Evolutionary conservation across 2,113 vertebrate genomes (phyloP).

Genomic region (Carassius auratus): DNA sequence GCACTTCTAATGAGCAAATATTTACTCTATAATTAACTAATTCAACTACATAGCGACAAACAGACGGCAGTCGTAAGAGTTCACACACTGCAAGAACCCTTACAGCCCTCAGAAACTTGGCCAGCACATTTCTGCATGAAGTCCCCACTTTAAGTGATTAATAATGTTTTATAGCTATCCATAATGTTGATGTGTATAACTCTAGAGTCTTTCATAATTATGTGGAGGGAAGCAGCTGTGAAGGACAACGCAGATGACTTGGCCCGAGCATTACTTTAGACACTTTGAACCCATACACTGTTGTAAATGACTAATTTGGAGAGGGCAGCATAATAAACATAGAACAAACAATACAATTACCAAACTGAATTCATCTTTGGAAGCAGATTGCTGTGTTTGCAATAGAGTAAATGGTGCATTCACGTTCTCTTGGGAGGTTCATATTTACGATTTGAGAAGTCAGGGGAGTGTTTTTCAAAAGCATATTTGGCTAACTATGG

Average conservation of each 20-base stretch:
- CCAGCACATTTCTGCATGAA: conserved; percentile 18
- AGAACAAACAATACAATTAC: background rate
- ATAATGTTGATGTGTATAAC: background rate
- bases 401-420: background rate
- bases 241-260: conserved; percentile 14
- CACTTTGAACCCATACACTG: background rate
- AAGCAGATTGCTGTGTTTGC: background rate
- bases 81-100: conserved; percentile 16
- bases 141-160: conserved; percentile 17
- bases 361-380: background rate
- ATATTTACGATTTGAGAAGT: background rate
- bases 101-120: conserved; percentile 4
- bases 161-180: conserved; percentile 43
- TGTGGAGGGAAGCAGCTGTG: conserved; percentile 15
- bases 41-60: conserved; percentile 30
- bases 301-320: background rate
- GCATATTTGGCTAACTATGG: too few relatives aligned
- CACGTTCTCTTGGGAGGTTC: background rate
- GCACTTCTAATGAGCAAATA: conserved; percentile 55
- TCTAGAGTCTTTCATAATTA: conserved; percentile 15
- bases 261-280: conserved; percentile 16
- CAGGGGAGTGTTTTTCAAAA: too few relatives aligned
- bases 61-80: conserved; percentile 31
- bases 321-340: background rate
- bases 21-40: conserved; percentile 52